phyloP scores from a whole-genome alignment of 1,140 invertebrate genomes.

The Acyrthosiphon pisum region DNA sequence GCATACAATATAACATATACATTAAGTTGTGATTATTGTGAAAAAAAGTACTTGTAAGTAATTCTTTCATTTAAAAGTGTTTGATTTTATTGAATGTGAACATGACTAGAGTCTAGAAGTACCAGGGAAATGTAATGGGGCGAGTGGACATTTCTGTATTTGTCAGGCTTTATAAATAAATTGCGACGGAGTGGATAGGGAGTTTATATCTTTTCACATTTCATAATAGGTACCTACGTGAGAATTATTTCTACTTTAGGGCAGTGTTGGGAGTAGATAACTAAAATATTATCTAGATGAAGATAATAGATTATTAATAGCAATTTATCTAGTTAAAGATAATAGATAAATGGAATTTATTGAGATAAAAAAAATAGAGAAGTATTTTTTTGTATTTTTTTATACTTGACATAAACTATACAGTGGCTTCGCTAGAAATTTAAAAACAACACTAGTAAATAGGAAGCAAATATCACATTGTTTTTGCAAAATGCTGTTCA shows the following conservation, averaged over 20 bases:
- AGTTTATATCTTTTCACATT: background rate
- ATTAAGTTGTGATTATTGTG: background rate
- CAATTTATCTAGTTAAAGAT: too few species aligned
- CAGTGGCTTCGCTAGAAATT: too few species aligned
- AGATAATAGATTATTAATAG: too few species aligned
- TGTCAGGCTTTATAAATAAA: constrained; percentile 5
- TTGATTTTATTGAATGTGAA: background rate
- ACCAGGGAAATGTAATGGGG: background rate
- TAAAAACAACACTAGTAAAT: background rate
- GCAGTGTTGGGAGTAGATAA: too few species aligned
- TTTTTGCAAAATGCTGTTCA: background rate
- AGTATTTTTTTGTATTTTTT: too few species aligned
- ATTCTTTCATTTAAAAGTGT: background rate
- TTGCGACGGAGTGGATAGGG: background rate
- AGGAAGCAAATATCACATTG: background rate
- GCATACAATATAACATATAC: background rate
- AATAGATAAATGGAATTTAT: too few species aligned
- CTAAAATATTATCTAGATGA: too few species aligned
- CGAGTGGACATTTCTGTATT: background rate
- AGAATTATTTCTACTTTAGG: background rate
- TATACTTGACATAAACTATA: too few species aligned
- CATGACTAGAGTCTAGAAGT: background rate
- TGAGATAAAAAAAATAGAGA: too few species aligned
- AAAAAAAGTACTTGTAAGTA: background rate
- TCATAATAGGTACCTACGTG: background rate